phyloP scores from a whole-genome alignment of 1,140 invertebrate species.

The Sarcophaga bullata region DNA sequence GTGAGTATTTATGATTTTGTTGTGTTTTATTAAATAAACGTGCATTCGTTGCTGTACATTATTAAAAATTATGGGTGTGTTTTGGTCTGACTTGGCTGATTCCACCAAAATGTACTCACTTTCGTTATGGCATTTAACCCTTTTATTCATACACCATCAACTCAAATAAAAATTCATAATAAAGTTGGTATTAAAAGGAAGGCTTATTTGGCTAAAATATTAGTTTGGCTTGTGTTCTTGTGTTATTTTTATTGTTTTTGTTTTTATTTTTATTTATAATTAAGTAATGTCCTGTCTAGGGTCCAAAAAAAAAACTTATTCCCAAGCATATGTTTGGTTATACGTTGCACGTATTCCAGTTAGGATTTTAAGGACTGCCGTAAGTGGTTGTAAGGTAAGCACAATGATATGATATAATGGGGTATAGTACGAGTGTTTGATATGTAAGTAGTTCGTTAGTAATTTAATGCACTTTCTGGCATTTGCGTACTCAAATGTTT shows the following conservation, averaged over 20 bases:
- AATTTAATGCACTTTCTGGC: background rate
- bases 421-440: background rate
- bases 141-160: constrained; percentile 1
- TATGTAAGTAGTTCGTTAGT: background rate
- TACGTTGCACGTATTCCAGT: background rate
- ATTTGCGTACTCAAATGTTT: background rate
- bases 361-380: background rate
- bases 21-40: constrained; percentile 25
- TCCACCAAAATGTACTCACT: background rate
- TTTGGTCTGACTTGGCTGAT: background rate
- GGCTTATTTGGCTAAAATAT: constrained; percentile 31
- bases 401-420: background rate
- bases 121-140: background rate
- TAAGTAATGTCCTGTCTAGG: constrained; percentile 6
- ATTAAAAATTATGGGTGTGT: constrained; percentile 5
- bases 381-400: background rate
- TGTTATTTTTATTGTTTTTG: background rate
- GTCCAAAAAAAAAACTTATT: constrained; percentile 22
- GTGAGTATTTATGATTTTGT: constrained; percentile 33
- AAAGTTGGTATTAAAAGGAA: background rate
- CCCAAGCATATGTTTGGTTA: background rate
- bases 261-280: constrained; percentile 28
- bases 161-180: background rate
- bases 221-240: background rate
- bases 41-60: background rate